A percentile compares a stretch with the other conserved stretches of the same genome.
Evolutionary conservation across 1,140 invertebrate genomes (phyloP).

Genomic region (Zaprionus kolodkinae): DNA sequence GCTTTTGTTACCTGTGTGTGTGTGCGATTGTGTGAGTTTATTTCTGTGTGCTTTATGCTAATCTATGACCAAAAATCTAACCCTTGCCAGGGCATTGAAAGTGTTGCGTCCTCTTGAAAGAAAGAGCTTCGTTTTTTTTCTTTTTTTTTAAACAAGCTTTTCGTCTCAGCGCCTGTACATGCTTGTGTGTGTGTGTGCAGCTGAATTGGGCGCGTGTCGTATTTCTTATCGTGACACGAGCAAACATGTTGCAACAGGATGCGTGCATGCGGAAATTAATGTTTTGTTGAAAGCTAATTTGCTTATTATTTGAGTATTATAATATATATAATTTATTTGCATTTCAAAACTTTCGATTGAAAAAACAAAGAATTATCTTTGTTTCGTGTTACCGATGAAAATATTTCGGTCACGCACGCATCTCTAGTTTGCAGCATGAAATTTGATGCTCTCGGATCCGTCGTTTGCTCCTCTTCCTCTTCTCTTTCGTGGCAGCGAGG

Average conservation of each 20-base stretch:
- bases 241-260: constrained; percentile 2
- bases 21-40: background rate
- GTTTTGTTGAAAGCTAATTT: background rate
- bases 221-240: constrained; percentile 1
- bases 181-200: constrained; percentile 39
- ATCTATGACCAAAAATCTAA: constrained; percentile 77
- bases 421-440: constrained; percentile 59
- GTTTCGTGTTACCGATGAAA: background rate
- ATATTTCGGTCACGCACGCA: background rate
- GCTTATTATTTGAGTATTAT: background rate
- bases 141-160: constrained; percentile 74
- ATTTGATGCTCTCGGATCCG: constrained; percentile 67
- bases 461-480: constrained; percentile 56
- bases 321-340: background rate
- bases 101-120: constrained; percentile 65
- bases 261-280: background rate
- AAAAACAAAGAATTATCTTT: background rate
- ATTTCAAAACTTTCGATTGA: too few relatives aligned
- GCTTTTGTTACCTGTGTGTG: constrained; percentile 62
- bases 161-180: constrained; percentile 19
- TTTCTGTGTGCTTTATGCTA: constrained; percentile 65
- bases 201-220: background rate
- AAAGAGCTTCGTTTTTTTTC: constrained; percentile 78
- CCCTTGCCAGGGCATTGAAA: constrained; percentile 67
- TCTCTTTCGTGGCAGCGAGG: constrained; percentile 53